A percentile compares a stretch with the other conserved stretches of the same genome.
phyloP scores from a whole-genome alignment of 2,888 invertebrate species.

The Drosophila nigritarsus region DNA sequence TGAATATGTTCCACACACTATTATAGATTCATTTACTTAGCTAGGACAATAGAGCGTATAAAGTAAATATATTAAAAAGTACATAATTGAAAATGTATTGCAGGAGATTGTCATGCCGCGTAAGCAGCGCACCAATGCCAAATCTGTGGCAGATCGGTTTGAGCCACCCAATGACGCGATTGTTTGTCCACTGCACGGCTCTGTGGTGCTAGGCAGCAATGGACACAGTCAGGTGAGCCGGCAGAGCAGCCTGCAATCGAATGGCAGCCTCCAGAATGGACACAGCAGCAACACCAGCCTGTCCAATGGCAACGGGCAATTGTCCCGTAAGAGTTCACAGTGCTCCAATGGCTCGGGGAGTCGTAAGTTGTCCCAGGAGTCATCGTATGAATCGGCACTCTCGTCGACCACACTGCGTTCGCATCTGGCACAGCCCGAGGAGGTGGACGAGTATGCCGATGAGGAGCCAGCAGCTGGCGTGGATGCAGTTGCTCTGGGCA shows the following conservation, averaged over 20 bases:
- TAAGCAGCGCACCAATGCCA: slow-evolving; percentile 91
- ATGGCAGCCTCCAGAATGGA: slow-evolving; percentile 73
- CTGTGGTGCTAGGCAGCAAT: slow-evolving; percentile 50
- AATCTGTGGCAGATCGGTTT: slow-evolving; percentile 83
- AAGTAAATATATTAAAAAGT: not conserved
- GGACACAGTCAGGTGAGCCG: slow-evolving; percentile 71
- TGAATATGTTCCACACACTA: not conserved
- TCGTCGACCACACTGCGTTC: slow-evolving; percentile 81
- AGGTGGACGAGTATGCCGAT: slow-evolving; percentile 77
- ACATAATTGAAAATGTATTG: slow-evolving; percentile 29
- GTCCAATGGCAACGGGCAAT: slow-evolving; percentile 70
- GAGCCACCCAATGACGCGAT: slow-evolving; percentile 82
- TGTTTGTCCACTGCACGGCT: slow-evolving; percentile 81
- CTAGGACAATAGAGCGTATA: no score
- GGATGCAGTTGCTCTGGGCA: slow-evolving; percentile 47
- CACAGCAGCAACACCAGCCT: slow-evolving; percentile 62
- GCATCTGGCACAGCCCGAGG: slow-evolving; percentile 81
- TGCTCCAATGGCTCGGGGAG: slow-evolving; percentile 73
- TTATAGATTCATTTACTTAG: no score
- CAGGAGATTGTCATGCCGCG: slow-evolving; percentile 93
- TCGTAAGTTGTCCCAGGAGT: slow-evolving; percentile 73
- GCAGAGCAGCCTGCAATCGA: slow-evolving; percentile 66
- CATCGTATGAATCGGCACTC: slow-evolving; percentile 82
- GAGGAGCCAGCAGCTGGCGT: slow-evolving; percentile 38
- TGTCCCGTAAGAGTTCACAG: slow-evolving; percentile 81